phyloP scores from a whole-genome alignment of 2,888 invertebrate genomes.

The Oligia fasciuncula region DNA sequence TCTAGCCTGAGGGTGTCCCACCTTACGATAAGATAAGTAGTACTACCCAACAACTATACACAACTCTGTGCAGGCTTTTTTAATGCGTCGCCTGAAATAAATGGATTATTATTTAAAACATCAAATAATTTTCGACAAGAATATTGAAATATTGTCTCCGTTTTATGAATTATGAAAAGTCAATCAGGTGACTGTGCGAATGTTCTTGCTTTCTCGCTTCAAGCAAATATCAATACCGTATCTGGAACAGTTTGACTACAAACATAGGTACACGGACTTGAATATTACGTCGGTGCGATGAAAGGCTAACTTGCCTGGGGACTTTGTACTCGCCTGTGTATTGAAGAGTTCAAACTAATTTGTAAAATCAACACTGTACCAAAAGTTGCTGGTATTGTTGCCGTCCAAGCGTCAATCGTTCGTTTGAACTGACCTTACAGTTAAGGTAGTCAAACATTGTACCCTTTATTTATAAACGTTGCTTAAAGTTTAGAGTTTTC shows the following conservation, averaged over 20 bases:
- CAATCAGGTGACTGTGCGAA: not conserved
- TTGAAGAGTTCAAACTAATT: not conserved
- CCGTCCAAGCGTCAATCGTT: not conserved
- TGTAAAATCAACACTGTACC: not conserved
- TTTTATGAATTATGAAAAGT: not conserved
- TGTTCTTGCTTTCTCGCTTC: not conserved
- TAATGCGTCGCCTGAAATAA: too few relatives aligned
- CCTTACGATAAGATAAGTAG: too few relatives aligned
- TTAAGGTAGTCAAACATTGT: constrained; percentile 7
- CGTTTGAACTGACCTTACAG: constrained; percentile 16
- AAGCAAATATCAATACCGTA: not conserved
- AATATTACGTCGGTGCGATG: not conserved
- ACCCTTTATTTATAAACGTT: not conserved
- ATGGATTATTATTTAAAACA: not conserved
- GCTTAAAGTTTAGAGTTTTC: too few relatives aligned
- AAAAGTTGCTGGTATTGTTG: not conserved
- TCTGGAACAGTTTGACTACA: not conserved
- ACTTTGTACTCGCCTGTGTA: not conserved
- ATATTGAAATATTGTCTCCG: not conserved
- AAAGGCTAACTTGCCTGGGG: not conserved
- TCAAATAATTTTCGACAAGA: not conserved
- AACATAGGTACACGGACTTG: not conserved
- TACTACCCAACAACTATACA: too few relatives aligned
- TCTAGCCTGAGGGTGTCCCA: too few relatives aligned
- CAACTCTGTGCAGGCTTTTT: too few relatives aligned